Evolutionary conservation across 1,140 invertebrate genomes (phyloP), one percentile per base, ranked within the genome.

Genomic region (Cydia strobilella): DNA sequence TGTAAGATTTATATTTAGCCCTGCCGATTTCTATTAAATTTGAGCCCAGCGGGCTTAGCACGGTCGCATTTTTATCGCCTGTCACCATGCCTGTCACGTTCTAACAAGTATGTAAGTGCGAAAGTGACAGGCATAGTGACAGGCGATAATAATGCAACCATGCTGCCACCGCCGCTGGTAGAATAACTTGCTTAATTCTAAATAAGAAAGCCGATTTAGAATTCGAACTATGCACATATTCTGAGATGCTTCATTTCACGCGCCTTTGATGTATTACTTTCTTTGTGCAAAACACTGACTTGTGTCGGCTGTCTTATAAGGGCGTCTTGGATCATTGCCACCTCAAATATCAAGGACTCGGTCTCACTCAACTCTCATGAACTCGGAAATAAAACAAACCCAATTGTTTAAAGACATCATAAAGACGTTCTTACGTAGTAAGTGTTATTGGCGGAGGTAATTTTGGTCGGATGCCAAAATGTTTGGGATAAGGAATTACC

Each of bases 321-420:
- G 65, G 31, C 65, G 63, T 69, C 35, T 69, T 69, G 65, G 65
- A 69, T 69, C 65, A 69, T 35, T 69, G 65, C 65, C 65, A 69
- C 15, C 31, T 42, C n/a, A 18, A 35, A 18, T 69, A 69, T 69
- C 31, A 69, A 35, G 35, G 27, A 9, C 27, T 66, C 54, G 12
- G 63, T n/a, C 27, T 31, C 63, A 66, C 27, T 31, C 63, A 66
- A 35, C 65, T 35, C 31, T 69, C 31, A 10, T 69, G 65, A 69
- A 69, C 65, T 69, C 31, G 65, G 27, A 18, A 35, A 35, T 35
- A 7, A 65, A 65, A 69, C n/a, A 35, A 69, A 69, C 65, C 31
- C 65, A 18, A 69, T 69, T 69, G 65, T 69, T 35, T 20, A 3
- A 42, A 69, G 65, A 69, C 65, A 35, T 69, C 31, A 69, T 69